Percentiles rank a stretch among this genome's conserved stretches.
phyloP scores from a whole-genome alignment of 2,888 invertebrate genomes.

The Coenonympha glycerion region DNA sequence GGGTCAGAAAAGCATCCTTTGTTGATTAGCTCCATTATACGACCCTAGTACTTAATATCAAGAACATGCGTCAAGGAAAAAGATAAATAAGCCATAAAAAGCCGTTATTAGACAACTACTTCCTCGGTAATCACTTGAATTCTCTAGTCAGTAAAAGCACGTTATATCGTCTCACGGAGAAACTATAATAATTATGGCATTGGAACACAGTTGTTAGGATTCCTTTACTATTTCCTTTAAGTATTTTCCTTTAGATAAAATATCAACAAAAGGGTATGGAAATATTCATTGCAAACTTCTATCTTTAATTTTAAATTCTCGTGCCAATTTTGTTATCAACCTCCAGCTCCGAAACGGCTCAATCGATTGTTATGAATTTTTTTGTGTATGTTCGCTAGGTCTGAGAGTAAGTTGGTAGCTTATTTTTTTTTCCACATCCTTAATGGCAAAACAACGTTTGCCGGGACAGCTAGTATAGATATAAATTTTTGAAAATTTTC shows the following conservation, averaged over 20 bases:
- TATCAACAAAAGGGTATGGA: neutral
- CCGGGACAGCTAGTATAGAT: too few relatives aligned
- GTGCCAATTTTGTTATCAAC: too few relatives aligned
- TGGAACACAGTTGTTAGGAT: too few relatives aligned
- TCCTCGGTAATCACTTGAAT: neutral
- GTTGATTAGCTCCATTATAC: neutral
- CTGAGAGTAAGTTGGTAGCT: too few relatives aligned
- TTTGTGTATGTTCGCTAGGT: too few relatives aligned
- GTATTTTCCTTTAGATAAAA: neutral
- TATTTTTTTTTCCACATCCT: too few relatives aligned
- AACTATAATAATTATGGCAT: neutral
- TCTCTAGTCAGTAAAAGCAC: slow-evolving; percentile 1
- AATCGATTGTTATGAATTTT: too few relatives aligned
- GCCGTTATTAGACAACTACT: neutral
- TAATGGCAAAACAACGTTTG: too few relatives aligned
- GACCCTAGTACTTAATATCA: neutral
- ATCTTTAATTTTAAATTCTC: too few relatives aligned
- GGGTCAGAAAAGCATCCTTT: too few relatives aligned
- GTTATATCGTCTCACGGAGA: slow-evolving; percentile 5
- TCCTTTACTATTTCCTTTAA: neutral
- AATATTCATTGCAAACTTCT: neutral
- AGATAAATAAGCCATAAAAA: neutral
- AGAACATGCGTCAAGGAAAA: neutral
- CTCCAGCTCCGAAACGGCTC: too few relatives aligned
- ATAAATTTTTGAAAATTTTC: too few relatives aligned